These are phyloP conservation scores for Drosophila setosimentum DNA, from an alignment of 2,888 invertebrate species.

Conservation along the genomic window DNA sequence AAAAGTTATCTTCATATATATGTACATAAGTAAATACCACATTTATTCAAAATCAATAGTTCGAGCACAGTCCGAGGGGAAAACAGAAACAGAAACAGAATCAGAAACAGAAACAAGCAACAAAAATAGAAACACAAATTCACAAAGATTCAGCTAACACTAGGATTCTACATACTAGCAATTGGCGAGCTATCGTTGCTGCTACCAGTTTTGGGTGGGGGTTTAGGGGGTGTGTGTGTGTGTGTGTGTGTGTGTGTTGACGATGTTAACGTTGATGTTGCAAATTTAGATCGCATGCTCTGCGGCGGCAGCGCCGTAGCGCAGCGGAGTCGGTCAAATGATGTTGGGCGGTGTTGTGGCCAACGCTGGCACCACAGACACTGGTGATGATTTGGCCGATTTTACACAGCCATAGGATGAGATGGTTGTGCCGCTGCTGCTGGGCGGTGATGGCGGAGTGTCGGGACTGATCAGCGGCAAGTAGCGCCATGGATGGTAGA, in stretches of 20 bases:
- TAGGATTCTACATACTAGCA: constrained; percentile 60
- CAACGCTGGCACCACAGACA: constrained; percentile 62
- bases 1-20: constrained; percentile 7
- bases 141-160: constrained; percentile 60
- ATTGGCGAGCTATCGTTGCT: constrained; percentile 22
- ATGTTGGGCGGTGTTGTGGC: constrained; percentile 83
- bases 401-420: constrained; percentile 84
- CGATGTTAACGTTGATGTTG: constrained; percentile 1
- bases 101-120: constrained; percentile 4
- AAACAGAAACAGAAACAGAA: constrained; percentile 15
- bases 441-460: constrained; percentile 85
- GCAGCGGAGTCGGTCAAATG: constrained; percentile 86
- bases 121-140: constrained; percentile 25
- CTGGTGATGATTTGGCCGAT: constrained; percentile 84
- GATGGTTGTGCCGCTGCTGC: constrained; percentile 82
- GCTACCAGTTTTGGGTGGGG: constrained; percentile 32
- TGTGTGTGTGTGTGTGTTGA: not conserved
- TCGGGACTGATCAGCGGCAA: constrained; percentile 84
- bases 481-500: constrained; percentile 85
- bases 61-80: constrained; percentile 18
- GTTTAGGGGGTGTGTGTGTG: not conserved
- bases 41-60: constrained; percentile 38
- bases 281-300: constrained; percentile 81
- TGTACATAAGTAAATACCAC: constrained; percentile 27
- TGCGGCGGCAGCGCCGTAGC: constrained; percentile 84